phyloP scores from a whole-genome alignment of 2,797 vertebrate genomes.

The Syncerus caffer region DNA sequence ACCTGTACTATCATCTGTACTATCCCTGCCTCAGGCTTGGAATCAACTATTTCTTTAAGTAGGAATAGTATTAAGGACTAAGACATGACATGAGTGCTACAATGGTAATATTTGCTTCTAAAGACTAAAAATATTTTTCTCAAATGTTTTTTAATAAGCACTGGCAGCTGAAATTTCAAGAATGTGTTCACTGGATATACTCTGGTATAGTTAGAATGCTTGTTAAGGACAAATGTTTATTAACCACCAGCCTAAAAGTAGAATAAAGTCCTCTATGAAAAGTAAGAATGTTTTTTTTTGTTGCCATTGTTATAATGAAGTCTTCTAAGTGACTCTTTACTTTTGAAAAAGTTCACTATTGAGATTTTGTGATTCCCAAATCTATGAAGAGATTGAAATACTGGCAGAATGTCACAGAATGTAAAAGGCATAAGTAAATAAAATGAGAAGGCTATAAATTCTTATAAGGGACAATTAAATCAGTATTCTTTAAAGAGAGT shows the following conservation, averaged over 20 bases:
- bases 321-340: neutral
- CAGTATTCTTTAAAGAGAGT: neutral
- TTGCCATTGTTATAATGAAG: slow-evolving; percentile 81
- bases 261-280: neutral
- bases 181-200: neutral
- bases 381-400: neutral
- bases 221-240: neutral
- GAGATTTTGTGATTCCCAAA: neutral
- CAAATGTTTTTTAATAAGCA: neutral
- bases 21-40: neutral
- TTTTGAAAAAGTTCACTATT: neutral
- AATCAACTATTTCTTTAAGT: neutral
- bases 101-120: neutral
- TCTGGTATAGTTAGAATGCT: neutral
- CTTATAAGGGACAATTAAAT: neutral
- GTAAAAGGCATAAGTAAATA: neutral
- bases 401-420: neutral
- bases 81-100: neutral
- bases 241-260: neutral
- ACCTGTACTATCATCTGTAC: neutral
- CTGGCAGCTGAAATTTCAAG: neutral
- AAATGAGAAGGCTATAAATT: neutral
- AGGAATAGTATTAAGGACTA: neutral
- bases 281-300: neutral
- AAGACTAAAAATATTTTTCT: neutral